Base-by-base conservation (phyloP, 2,797 vertebrate species). In the Gymnopithys bicolor region DNA sequence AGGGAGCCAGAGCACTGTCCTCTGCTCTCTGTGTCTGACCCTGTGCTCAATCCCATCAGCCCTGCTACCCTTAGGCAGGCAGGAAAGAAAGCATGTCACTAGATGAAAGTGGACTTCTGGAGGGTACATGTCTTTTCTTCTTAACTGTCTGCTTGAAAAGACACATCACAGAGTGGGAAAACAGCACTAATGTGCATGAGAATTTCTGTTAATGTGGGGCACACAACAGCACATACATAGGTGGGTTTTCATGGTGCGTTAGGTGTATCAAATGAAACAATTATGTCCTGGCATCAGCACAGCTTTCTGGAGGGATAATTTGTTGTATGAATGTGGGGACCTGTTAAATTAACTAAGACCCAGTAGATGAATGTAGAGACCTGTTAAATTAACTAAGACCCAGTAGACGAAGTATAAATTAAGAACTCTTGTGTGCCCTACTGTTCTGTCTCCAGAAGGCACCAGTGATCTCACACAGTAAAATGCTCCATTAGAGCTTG, bases 321-420 rank as follows among this genome's bases (percentile, higher is more conserved):
- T 89, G 75, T 69, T 77, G 75, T 90, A 49, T 63, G 67, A 82
- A 51, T 35, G 52, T 67, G 59, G 28, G 56, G 59, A 89, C 85
- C 77, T 88, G 59, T 66, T 93, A 92, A 94, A 93, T 95, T 95
- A 94, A 91, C 82, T 89, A 66, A 55, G 84, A 78, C 71, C 58
- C 32, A 21, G 68, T 33, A 84, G 87, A 43, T 58, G 62, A 84
- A 59, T 41, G 51, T 64, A 64, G 27, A 53, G 56, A 87, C 84
- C 78, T 84, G 56, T 67, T 92, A 90, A 94, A 93, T 95, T 95
- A 93, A 90, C 87, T 89, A 59, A 56, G 84, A 80, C 67, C 55
- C 30, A 27, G 68, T 32, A 85, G 87, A 70, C 76, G 67, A 90
- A 70, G 48, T 70, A 63, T 84, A 88, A 87, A 93, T 89, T 84